Percentiles rank a stretch among this genome's conserved stretches.
Evolutionary conservation across 2,113 vertebrate species (phyloP).

Genomic region (Oxyura jamaicensis): DNA sequence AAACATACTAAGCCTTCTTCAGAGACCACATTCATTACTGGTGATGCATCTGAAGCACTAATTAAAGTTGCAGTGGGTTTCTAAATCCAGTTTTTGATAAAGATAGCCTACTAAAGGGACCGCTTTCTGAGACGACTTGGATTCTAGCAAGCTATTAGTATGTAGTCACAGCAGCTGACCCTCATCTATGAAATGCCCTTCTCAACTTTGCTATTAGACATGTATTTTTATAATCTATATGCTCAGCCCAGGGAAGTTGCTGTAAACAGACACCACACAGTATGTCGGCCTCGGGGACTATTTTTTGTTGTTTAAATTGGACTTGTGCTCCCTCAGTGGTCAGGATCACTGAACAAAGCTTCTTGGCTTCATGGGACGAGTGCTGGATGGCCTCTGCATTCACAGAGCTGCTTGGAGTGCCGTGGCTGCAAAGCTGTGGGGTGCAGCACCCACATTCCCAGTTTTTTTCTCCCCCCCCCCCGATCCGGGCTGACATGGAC

Average conservation of each 20-base stretch:
- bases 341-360: not conserved
- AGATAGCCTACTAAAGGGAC: not conserved
- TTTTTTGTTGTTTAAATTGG: not conserved
- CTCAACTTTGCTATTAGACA: not conserved
- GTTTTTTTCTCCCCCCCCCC: slow-evolving; percentile 12
- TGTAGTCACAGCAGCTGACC: not conserved
- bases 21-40: not conserved
- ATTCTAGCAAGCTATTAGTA: not conserved
- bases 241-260: not conserved
- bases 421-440: rapidly evolving
- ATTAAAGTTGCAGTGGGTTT: not conserved
- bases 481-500: rapidly evolving
- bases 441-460: slow-evolving; percentile 18
- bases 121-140: not conserved
- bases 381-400: not conserved
- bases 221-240: not conserved
- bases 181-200: not conserved
- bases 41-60: not conserved
- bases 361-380: not conserved
- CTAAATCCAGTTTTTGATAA: not conserved
- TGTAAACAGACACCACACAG: not conserved
- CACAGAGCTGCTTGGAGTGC: not conserved
- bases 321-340: not conserved
- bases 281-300: not conserved
- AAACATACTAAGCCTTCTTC: rapidly evolving